phyloP scores from a whole-genome alignment of 2,888 invertebrate genomes.

The Sinotaia quadrata region DNA sequence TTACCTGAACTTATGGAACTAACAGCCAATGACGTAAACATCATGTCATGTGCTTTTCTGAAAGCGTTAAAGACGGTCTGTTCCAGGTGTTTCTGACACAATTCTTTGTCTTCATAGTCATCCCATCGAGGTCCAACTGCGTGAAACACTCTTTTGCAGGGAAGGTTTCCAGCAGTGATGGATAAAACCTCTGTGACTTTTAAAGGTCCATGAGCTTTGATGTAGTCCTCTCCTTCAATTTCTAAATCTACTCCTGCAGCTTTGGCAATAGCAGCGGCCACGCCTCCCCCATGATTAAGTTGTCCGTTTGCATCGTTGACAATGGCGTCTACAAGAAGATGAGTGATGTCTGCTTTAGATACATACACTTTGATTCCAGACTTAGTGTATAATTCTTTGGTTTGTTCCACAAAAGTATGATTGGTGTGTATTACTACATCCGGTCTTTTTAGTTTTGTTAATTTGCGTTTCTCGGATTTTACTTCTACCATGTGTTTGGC shows the following conservation, averaged over 20 bases:
- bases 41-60: not conserved
- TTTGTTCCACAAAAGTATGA: not conserved
- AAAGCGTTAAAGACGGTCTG: slow-evolving; percentile 14
- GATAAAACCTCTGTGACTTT: slow-evolving; percentile 24
- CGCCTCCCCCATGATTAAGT: slow-evolving; percentile 22
- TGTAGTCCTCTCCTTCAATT: slow-evolving; percentile 18
- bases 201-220: slow-evolving; percentile 4
- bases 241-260: slow-evolving; percentile 24
- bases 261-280: slow-evolving; percentile 17
- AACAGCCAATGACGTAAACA: too few species aligned
- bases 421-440: too few species aligned
- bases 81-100: slow-evolving; percentile 2
- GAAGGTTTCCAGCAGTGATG: slow-evolving; percentile 27
- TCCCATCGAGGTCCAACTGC: too few species aligned
- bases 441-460: too few species aligned
- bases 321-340: slow-evolving; percentile 29
- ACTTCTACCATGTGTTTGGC: slow-evolving; percentile 12
- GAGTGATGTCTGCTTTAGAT: slow-evolving; percentile 29
- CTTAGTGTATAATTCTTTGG: not conserved
- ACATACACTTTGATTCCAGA: slow-evolving; percentile 11
- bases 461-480: slow-evolving; percentile 1
- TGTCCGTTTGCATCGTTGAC: slow-evolving; percentile 30
- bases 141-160: slow-evolving; percentile 24
- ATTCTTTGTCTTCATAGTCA: slow-evolving; percentile 22
- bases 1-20: too few species aligned